These are phyloP conservation scores for Notodonta dromedarius DNA, from an alignment of 2,888 invertebrate genomes.

Conservation along the genomic window DNA sequence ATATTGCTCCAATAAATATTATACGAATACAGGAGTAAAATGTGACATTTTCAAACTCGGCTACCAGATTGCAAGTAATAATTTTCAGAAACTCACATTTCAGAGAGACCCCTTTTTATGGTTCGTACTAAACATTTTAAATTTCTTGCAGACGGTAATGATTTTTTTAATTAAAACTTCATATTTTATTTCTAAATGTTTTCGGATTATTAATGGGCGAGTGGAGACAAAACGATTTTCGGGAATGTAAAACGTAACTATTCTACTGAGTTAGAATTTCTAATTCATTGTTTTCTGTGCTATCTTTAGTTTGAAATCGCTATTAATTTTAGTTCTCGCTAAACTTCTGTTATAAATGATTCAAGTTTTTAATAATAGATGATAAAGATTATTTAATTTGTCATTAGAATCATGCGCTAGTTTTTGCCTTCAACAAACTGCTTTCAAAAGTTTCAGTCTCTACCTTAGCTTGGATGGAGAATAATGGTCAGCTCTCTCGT, in stretches of 20 bases:
- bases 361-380: slow-evolving; percentile 19
- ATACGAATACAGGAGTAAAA: neutral
- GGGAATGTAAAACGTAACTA: neutral
- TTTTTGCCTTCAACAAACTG: too few species aligned
- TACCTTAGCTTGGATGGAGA: too few species aligned
- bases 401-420: too few species aligned
- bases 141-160: neutral
- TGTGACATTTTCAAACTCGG: neutral
- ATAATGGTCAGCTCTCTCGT: too few species aligned
- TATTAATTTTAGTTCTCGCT: slow-evolving; percentile 21
- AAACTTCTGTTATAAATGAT: slow-evolving; percentile 31
- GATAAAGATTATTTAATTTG: too few species aligned
- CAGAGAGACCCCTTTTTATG: slow-evolving; percentile 2
- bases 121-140: neutral
- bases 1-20: slow-evolving; percentile 3
- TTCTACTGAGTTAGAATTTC: slow-evolving; percentile 6
- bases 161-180: slow-evolving; percentile 4
- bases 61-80: slow-evolving; percentile 2
- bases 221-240: neutral
- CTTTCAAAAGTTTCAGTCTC: too few species aligned
- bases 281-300: slow-evolving; percentile 12
- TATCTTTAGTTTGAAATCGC: slow-evolving; percentile 12
- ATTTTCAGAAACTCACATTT: slow-evolving; percentile 2
- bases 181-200: neutral
- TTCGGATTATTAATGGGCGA: neutral